Evolutionary conservation across 2,797 vertebrate species (phyloP), one percentile per base, ranked within the genome.

Genomic region (Gadopsis bispinosus): DNA sequence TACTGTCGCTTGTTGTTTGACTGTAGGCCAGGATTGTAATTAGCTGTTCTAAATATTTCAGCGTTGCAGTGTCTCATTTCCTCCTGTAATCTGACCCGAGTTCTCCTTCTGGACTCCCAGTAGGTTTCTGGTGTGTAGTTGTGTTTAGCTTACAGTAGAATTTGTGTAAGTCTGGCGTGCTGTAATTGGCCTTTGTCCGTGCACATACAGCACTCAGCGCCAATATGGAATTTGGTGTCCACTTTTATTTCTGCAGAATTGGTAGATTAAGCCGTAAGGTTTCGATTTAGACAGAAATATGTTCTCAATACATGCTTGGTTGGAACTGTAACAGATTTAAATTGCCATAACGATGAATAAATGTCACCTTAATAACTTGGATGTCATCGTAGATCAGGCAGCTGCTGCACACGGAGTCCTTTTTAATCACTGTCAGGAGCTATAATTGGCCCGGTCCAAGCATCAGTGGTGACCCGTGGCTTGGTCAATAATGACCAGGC

Each of bases 31-130:
- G 77, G 66, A 72, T 75, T 88, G 63, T 89, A 83, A 90, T 93
- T 83, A 88, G 81, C 65, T 72, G 69, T 80, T 80, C 75, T 94
- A 55, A 93, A 94, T 93, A 93, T 92, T 94, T 93, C 55, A 94
- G 62, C 3, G 12, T 7, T 33, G 14, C 19, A 50, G 83, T 88
- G 73, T 89, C 88, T 69, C 50, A 71, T 93, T 94, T 87, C 87
- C 62, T 55, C 48, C 69, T 61, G 84, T 87, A 86, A 84, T 79
- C 33, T 77, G 66, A 89, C 65, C 77, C 66, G 1, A 13, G 31
- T 74, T 81, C 19, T 45, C 12, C 54, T 59, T 11, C 3, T 11
- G 0, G 9, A 77, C 51, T 75, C 47, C 10, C 41, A 10, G 54
- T 37, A 43, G 17, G 6, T 47, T 37, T 63, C 8, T 47, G 12